These are phyloP conservation scores for Melanostigma gelatinosum DNA, from an alignment of 2,113 vertebrate species.

Conservation along the genomic window DNA sequence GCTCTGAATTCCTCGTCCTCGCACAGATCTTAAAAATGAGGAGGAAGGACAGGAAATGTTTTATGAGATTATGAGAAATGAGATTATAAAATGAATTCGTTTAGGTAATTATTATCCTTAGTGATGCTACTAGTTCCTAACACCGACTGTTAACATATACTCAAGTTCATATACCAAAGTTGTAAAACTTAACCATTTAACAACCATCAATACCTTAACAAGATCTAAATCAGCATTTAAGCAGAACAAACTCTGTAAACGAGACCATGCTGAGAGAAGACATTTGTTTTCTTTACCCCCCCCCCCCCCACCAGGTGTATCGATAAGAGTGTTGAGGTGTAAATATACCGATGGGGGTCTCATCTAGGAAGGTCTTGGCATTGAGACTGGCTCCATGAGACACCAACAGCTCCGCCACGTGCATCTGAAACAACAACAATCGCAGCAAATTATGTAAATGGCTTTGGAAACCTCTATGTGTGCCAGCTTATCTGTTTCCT, in stretches of 20 bases:
- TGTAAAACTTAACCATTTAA: neutral
- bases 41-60: conserved; percentile 2
- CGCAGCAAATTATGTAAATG: conserved; percentile 3
- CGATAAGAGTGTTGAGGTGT: conserved; percentile 3
- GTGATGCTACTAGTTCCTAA: neutral
- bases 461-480: neutral
- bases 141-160: neutral
- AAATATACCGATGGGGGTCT: conserved; percentile 94
- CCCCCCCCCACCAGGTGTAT: neutral
- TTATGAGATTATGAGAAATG: neutral
- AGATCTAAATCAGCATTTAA: neutral
- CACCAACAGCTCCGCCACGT: conserved; percentile 94
- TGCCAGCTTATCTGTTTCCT: conserved; percentile 16
- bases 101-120: neutral
- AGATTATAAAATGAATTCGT: neutral
- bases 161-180: too few relatives aligned
- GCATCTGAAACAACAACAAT: conserved; percentile 85
- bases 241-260: conserved; percentile 8
- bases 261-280: neutral
- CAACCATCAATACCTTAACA: neutral
- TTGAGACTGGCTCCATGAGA: conserved; percentile 95
- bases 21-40: conserved; percentile 87
- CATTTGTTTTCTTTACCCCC: conserved; percentile 18
- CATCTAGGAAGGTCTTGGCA: conserved; percentile 94
- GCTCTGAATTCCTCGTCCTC: conserved; percentile 97